These are phyloP conservation scores for Buathra laborator DNA, from an alignment of 2,888 invertebrate genomes.

Conservation along the genomic window DNA sequence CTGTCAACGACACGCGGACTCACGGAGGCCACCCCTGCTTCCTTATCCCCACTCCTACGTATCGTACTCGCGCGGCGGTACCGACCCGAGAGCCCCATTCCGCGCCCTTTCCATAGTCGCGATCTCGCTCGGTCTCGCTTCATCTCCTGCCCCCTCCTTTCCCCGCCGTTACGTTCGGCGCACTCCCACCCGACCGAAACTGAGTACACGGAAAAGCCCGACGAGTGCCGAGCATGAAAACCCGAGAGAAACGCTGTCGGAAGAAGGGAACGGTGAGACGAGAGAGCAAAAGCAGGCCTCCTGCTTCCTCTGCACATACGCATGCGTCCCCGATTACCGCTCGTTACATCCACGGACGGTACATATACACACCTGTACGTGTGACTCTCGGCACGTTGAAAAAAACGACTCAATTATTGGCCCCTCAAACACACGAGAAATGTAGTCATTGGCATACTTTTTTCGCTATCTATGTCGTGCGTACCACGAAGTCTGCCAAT, in stretches of 20 bases:
- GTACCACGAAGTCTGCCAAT: neutral
- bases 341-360: constrained; percentile 41
- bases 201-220: constrained; percentile 47
- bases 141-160: constrained; percentile 6
- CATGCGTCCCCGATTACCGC: constrained; percentile 62
- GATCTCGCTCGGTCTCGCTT: constrained; percentile 24
- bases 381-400: constrained; percentile 20
- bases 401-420: constrained; percentile 10
- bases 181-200: constrained; percentile 28
- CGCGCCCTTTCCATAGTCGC: constrained; percentile 24
- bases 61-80: constrained; percentile 49
- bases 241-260: neutral
- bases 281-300: constrained; percentile 15
- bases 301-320: constrained; percentile 36
- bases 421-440: neutral
- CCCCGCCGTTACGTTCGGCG: neutral
- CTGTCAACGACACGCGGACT: constrained; percentile 79
- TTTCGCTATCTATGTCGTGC: neutral
- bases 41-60: constrained; percentile 10
- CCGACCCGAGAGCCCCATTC: constrained; percentile 40
- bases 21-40: constrained; percentile 59
- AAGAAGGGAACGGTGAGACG: constrained; percentile 1
- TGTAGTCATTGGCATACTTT: constrained; percentile 14
- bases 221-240: constrained; percentile 35
- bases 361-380: constrained; percentile 37